These are phyloP conservation scores for Drosophila dunni DNA, from an alignment of 1,140 invertebrate genomes.

Conservation along the genomic window DNA sequence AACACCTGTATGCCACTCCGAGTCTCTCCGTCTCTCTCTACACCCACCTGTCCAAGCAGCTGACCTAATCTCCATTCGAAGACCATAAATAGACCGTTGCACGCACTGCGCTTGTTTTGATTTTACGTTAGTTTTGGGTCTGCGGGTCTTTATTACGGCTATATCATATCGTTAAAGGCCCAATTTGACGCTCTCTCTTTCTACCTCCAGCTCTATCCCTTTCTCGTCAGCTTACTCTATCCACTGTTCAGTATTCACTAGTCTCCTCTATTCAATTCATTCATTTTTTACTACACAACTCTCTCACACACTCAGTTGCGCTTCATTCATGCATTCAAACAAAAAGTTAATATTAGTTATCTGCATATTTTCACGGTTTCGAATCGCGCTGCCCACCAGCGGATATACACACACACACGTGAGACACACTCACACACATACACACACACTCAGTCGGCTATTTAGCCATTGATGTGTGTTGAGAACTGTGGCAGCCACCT, in stretches of 20 bases:
- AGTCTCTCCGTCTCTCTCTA: not conserved
- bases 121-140: slow-evolving; percentile 15
- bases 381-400: slow-evolving; percentile 73
- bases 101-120: slow-evolving; percentile 60
- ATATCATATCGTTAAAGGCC: slow-evolving; percentile 10
- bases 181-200: slow-evolving; percentile 52
- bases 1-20: slow-evolving; percentile 22
- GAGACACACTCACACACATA: slow-evolving; percentile 18
- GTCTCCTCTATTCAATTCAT: slow-evolving; percentile 53
- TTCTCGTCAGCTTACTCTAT: slow-evolving; percentile 17
- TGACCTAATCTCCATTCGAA: slow-evolving; percentile 52
- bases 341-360: slow-evolving; percentile 83
- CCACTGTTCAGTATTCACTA: not conserved
- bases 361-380: slow-evolving; percentile 82
- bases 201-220: not conserved
- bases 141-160: slow-evolving; percentile 28
- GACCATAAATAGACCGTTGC: slow-evolving; percentile 64
- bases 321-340: slow-evolving; percentile 79
- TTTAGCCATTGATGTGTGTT: slow-evolving; percentile 41
- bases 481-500: slow-evolving; percentile 52
- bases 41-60: slow-evolving; percentile 52
- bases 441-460: slow-evolving; percentile 20
- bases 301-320: slow-evolving; percentile 39
- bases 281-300: slow-evolving; percentile 55
- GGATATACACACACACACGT: slow-evolving; percentile 55